Evolutionary conservation across 1,140 invertebrate species (phyloP).

Genomic region (Drosophila obscura): DNA sequence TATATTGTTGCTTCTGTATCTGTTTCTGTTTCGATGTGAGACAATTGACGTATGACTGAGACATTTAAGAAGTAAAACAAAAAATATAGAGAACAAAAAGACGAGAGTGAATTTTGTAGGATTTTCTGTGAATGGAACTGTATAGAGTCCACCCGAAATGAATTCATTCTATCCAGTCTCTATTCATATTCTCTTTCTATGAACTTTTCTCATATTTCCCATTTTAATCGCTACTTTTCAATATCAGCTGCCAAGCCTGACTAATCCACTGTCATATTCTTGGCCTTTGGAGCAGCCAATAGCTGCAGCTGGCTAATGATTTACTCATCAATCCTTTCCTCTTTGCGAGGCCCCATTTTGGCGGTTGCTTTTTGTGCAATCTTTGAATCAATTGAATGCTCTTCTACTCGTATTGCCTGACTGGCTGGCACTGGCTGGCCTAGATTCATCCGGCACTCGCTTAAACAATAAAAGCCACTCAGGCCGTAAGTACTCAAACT

Average conservation of each 20-base stretch:
- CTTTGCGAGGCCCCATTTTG: conserved; percentile 27
- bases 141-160: too few relatives aligned
- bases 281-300: conserved; percentile 29
- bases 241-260: background rate
- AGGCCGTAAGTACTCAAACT: conserved; percentile 8
- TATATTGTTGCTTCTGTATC: conserved; percentile 19
- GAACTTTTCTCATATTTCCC: conserved; percentile 2
- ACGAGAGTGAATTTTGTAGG: too few relatives aligned
- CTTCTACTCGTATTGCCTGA: conserved; percentile 22
- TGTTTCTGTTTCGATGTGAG: background rate
- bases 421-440: conserved; percentile 37
- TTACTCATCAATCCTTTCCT: conserved; percentile 12
- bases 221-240: background rate
- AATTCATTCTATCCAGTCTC: too few relatives aligned
- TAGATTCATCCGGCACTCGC: conserved; percentile 43
- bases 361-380: conserved; percentile 17
- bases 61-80: background rate
- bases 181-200: background rate
- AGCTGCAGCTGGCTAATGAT: conserved; percentile 30
- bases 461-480: conserved; percentile 72
- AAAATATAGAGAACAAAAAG: too few relatives aligned
- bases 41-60: conserved; percentile 2
- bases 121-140: too few relatives aligned
- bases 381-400: conserved; percentile 58
- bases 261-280: conserved; percentile 40